phyloP scores from a whole-genome alignment of 2,888 invertebrate species.

The Eupithecia pulchellata region DNA sequence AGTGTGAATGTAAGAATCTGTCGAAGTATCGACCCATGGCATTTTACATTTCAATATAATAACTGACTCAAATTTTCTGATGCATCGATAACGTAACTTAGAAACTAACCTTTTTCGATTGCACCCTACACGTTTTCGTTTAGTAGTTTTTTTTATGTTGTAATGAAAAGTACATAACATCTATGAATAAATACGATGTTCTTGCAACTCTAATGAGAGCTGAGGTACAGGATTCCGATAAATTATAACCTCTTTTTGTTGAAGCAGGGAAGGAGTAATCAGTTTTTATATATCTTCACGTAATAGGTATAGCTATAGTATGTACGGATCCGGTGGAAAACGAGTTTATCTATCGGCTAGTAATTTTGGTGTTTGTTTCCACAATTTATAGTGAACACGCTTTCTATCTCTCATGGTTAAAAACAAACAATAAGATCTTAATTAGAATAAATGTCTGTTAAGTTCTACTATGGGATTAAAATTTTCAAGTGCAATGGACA shows the following conservation, averaged over 20 bases:
- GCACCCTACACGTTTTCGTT: background rate
- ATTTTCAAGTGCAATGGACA: slow-evolving; percentile 24
- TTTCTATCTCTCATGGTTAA: background rate
- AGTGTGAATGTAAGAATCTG: background rate
- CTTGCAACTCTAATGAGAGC: slow-evolving; percentile 16
- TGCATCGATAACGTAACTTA: background rate
- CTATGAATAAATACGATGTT: background rate
- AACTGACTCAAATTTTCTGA: background rate
- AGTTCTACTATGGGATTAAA: too few species aligned
- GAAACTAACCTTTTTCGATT: background rate
- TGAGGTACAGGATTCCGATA: slow-evolving; percentile 20
- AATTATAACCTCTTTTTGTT: slow-evolving; percentile 32
- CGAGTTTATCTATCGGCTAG: slow-evolving; percentile 59
- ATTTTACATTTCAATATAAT: background rate
- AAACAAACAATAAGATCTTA: too few species aligned
- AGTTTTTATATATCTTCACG: slow-evolving; percentile 37
- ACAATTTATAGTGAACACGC: slow-evolving; percentile 13
- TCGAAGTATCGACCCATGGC: background rate
- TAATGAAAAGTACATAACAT: too few species aligned
- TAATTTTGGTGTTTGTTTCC: slow-evolving; percentile 54
- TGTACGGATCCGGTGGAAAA: slow-evolving; percentile 54
- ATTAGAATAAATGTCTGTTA: too few species aligned
- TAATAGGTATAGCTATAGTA: slow-evolving; percentile 43
- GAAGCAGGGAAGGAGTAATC: slow-evolving; percentile 25
- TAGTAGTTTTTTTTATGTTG: background rate